Evolutionary conservation across 2,113 vertebrate species (phyloP).

Genomic region (Gnathochromis pfefferi): DNA sequence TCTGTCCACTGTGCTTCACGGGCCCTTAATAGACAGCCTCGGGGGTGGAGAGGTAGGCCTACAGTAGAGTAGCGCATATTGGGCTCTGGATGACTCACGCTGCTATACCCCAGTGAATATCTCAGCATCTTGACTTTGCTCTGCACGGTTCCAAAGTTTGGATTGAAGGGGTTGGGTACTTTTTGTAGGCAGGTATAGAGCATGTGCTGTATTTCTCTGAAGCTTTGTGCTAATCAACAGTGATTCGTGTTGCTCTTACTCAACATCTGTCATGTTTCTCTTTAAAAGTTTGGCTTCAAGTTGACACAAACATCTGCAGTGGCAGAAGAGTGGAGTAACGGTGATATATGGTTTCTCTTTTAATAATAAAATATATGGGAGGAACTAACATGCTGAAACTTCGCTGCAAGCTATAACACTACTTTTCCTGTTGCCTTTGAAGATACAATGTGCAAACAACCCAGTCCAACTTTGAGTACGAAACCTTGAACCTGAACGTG

Average conservation of each 20-base stretch:
- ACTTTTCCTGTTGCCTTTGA: background rate
- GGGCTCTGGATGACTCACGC: conserved; percentile 51
- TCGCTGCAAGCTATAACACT: background rate
- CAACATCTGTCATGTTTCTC: background rate
- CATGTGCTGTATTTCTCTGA: background rate
- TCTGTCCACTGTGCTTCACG: conserved; percentile 42
- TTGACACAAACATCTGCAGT: background rate
- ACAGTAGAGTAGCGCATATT: conserved; percentile 37
- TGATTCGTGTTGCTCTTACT: background rate
- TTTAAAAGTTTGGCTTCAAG: background rate
- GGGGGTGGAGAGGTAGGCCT: conserved; percentile 45
- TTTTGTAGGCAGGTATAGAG: background rate
- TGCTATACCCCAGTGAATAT: conserved; percentile 36
- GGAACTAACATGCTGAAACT: background rate
- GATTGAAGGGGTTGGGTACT: background rate
- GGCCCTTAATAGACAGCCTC: conserved; percentile 49
- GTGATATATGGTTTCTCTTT: background rate
- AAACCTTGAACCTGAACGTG: background rate
- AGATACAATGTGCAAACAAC: background rate
- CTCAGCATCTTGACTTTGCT: conserved; percentile 46
- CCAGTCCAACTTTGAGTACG: background rate
- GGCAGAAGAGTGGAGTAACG: background rate
- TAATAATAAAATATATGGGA: background rate
- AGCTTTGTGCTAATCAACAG: background rate
- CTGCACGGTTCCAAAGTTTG: conserved; percentile 39